phyloP scores from a whole-genome alignment of 2,113 vertebrate species.

The Dolichallabes microphthalmus region DNA sequence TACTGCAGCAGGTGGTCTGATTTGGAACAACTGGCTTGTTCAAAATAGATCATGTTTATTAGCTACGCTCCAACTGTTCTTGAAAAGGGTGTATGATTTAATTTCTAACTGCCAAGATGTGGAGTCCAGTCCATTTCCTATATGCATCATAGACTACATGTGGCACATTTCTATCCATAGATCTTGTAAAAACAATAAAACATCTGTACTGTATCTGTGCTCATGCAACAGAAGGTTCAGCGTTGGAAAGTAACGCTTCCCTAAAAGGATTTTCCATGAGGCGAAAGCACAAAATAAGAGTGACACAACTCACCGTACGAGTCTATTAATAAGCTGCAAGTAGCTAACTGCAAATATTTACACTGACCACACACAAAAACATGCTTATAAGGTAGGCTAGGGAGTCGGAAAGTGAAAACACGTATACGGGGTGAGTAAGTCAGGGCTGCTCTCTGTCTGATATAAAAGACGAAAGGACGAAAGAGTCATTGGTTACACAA shows the following conservation, averaged over 20 bases:
- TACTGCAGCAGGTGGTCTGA: not conserved
- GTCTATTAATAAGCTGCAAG: not conserved
- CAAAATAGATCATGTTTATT: not conserved
- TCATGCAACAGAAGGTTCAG: not conserved
- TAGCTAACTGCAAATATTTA: not conserved
- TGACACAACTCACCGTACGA: not conserved
- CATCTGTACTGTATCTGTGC: not conserved
- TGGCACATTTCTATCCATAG: not conserved
- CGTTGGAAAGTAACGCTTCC: not conserved
- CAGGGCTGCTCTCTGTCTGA: not conserved
- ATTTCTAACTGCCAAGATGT: not conserved
- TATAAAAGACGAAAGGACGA: not conserved
- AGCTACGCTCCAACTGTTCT: not conserved
- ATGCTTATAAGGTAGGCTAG: not conserved
- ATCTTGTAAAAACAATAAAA: not conserved
- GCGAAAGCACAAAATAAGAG: not conserved
- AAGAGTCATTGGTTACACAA: constrained; percentile 11
- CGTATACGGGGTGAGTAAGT: not conserved
- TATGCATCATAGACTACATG: not conserved
- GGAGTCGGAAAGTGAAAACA: not conserved
- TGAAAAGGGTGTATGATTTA: not conserved
- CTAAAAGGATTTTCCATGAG: not conserved
- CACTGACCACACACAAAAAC: not conserved
- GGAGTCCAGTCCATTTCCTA: not conserved
- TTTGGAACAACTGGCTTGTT: not conserved